These are phyloP conservation scores for Tuta absoluta DNA, from an alignment of 2,888 invertebrate species.

Conservation along the genomic window DNA sequence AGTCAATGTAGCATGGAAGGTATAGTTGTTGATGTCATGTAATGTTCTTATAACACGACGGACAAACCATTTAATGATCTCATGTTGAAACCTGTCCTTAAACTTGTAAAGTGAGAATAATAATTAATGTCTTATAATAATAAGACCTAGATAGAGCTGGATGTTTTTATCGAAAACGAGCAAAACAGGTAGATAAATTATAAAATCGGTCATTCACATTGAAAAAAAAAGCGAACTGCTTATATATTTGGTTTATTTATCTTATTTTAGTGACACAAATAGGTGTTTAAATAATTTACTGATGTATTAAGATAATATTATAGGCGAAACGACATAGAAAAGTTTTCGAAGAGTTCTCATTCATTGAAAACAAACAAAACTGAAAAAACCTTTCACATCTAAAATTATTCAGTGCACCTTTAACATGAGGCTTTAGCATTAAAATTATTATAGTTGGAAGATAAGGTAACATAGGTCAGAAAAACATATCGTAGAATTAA, in stretches of 20 bases:
- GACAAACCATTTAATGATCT: constrained; percentile 18
- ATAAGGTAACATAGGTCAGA: too few relatives aligned
- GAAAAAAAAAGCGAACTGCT: background rate
- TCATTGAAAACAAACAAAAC: too few relatives aligned
- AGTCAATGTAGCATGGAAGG: background rate
- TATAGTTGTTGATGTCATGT: background rate
- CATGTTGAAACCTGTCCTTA: constrained; percentile 1
- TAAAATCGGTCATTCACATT: constrained; percentile 4
- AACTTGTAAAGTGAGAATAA: constrained; percentile 9
- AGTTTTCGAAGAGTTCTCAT: too few relatives aligned
- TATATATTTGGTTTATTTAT: background rate
- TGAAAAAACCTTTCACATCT: too few relatives aligned
- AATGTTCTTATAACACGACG: constrained; percentile 2
- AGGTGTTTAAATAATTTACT: too few relatives aligned
- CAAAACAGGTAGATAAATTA: background rate
- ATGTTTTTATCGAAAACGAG: constrained; percentile 2
- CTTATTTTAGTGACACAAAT: background rate
- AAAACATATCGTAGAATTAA: too few relatives aligned
- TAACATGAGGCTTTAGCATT: too few relatives aligned
- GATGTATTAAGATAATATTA: too few relatives aligned
- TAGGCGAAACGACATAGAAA: too few relatives aligned
- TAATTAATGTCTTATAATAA: constrained; percentile 10
- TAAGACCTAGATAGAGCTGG: background rate
- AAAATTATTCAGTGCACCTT: too few relatives aligned
- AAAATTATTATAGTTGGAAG: too few relatives aligned